Evolutionary conservation across 1,140 invertebrate genomes (phyloP).

Genomic region (Aphelenchoides besseyi): DNA sequence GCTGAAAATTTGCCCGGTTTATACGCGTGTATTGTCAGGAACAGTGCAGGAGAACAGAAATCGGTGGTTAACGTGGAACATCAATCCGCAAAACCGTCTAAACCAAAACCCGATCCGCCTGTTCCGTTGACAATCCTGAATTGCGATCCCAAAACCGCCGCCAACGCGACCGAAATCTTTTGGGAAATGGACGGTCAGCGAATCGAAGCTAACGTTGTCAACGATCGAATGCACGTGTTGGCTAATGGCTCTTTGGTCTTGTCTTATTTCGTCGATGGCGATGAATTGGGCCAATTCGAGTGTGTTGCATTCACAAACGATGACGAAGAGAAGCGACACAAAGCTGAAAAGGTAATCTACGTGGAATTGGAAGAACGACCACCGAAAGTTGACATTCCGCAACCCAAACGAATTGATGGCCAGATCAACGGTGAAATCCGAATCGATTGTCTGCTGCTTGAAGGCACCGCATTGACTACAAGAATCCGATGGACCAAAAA

Average conservation of each 20-base stretch:
- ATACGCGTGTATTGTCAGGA: conserved; percentile 46
- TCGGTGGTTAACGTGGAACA: conserved; percentile 1
- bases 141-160: neutral
- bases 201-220: conserved; percentile 16
- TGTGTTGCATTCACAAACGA: conserved; percentile 24
- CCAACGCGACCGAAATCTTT: neutral
- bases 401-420: conserved; percentile 27
- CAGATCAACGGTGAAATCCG: conserved; percentile 16
- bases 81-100: neutral
- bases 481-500: conserved; percentile 50
- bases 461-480: conserved; percentile 43
- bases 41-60: conserved; percentile 20
- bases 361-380: conserved; percentile 32
- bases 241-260: conserved; percentile 52
- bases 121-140: conserved; percentile 17
- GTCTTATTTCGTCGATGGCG: conserved; percentile 30
- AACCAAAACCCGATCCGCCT: neutral
- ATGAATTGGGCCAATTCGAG: conserved; percentile 26
- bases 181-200: conserved; percentile 20
- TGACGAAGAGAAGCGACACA: conserved; percentile 30
- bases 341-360: neutral
- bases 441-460: conserved; percentile 38
- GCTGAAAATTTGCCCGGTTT: conserved; percentile 26
- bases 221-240: conserved; percentile 45
- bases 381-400: conserved; percentile 34